Percentiles rank a stretch among this genome's conserved stretches.
Conservation (phyloP, 2,113 vertebrate species). For the Triplophysa siluroides region DNA sequence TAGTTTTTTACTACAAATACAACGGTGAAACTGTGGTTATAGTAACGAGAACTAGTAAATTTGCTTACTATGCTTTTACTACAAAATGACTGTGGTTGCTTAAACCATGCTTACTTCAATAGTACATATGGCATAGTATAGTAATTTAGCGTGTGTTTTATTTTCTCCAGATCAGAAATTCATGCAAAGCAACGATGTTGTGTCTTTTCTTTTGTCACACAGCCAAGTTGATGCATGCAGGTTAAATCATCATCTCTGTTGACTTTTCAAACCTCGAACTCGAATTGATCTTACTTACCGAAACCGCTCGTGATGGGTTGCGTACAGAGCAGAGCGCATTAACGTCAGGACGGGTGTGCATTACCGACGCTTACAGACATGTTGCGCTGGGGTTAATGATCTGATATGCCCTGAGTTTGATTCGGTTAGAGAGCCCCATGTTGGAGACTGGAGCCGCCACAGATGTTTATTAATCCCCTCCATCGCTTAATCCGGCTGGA, state of each 20-base stretch:
- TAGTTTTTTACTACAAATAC: no score
- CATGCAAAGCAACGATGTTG: background rate
- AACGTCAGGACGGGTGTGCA: conserved; percentile 34
- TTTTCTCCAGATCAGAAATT: no score
- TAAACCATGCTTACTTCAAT: no score
- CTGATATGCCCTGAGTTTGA: conserved; percentile 29
- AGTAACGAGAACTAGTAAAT: no score
- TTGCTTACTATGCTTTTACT: no score
- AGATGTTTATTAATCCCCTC: conserved; percentile 74
- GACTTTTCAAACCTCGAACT: conserved; percentile 26
- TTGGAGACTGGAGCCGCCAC: conserved; percentile 48
- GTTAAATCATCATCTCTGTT: conserved; percentile 27
- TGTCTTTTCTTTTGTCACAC: background rate
- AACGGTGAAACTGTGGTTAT: no score
- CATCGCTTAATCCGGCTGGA: conserved; percentile 50
- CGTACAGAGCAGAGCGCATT: conserved; percentile 34
- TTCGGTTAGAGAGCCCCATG: conserved; percentile 31
- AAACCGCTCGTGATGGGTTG: conserved; percentile 22
- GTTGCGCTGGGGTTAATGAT: conserved; percentile 39
- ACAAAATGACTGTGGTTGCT: no score
- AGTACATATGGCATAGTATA: no score
- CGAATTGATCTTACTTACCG: conserved; percentile 22
- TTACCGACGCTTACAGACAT: conserved; percentile 39
- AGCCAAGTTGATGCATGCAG: background rate
- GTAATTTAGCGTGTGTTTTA: no score